Conservation (phyloP, 2,113 vertebrate genomes). For the Cheirogaleus medius region DNA sequence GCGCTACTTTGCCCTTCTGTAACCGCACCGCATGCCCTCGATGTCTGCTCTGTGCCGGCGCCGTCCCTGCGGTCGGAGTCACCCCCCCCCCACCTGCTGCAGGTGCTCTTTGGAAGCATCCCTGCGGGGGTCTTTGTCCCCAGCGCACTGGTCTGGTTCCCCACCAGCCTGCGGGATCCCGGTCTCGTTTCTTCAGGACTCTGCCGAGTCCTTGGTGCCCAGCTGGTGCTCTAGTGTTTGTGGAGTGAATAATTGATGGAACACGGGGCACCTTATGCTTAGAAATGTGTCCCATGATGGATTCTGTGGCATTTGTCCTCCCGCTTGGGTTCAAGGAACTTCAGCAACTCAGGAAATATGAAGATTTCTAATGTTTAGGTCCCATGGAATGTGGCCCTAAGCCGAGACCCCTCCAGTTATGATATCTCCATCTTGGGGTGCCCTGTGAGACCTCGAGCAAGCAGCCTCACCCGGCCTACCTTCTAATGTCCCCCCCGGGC, state of each 20-base stretch:
- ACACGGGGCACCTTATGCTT: background rate
- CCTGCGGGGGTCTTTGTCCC: background rate
- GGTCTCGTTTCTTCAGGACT: too few relatives aligned
- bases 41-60: background rate
- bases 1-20: background rate
- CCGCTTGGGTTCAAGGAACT: background rate
- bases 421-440: background rate
- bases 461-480: background rate
- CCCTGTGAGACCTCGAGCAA: background rate
- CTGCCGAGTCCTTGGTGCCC: background rate
- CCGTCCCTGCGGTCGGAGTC: background rate
- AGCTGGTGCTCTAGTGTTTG: background rate
- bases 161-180: background rate
- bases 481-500: background rate
- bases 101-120: too few relatives aligned
- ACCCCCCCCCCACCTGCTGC: background rate
- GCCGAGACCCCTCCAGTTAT: background rate
- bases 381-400: background rate
- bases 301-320: background rate
- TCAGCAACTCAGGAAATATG: background rate
- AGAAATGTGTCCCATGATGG: accelerated
- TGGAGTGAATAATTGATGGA: background rate
- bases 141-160: background rate
- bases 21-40: background rate
- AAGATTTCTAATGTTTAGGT: background rate